A percentile compares a stretch with the other conserved stretches of the same genome.
These are phyloP conservation scores for Pollachius pollachius DNA, from an alignment of 2,113 vertebrate genomes.

Conservation along the genomic window DNA sequence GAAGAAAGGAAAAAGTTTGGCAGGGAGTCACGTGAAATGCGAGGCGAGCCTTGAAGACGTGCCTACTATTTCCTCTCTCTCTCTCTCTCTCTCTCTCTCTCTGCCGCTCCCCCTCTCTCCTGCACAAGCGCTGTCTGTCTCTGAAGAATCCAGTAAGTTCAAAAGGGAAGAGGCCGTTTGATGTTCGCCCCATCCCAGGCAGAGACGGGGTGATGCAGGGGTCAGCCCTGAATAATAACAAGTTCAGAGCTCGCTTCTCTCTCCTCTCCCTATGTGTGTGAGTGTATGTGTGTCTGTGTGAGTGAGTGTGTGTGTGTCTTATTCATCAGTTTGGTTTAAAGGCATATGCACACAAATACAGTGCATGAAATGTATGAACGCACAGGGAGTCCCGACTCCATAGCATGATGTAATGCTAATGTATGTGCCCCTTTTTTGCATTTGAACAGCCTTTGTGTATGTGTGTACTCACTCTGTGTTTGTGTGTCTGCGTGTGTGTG, in stretches of 20 bases:
- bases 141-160: conserved; percentile 60
- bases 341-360: no score
- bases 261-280: background rate
- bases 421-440: no score
- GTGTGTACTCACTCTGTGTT: no score
- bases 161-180: conserved; percentile 68
- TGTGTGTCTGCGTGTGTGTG: no score
- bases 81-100: background rate
- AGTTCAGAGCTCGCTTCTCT: conserved; percentile 41
- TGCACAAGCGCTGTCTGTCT: conserved; percentile 28
- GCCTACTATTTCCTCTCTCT: background rate
- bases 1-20: conserved; percentile 2
- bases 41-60: conserved; percentile 13
- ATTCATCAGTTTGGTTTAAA: no score
- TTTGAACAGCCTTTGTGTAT: no score
- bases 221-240: conserved; percentile 69
- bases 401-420: no score
- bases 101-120: background rate
- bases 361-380: no score
- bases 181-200: conserved; percentile 68
- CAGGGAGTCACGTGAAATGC: conserved; percentile 33
- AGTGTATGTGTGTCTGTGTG: conserved; percentile 5
- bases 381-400: no score
- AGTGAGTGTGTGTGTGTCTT: conserved; percentile 21
- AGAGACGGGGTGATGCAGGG: conserved; percentile 65